Percentiles rank a stretch among this genome's conserved stretches.
phyloP scores from a whole-genome alignment of 2,888 invertebrate species.

The Chymomyza procnemis region DNA sequence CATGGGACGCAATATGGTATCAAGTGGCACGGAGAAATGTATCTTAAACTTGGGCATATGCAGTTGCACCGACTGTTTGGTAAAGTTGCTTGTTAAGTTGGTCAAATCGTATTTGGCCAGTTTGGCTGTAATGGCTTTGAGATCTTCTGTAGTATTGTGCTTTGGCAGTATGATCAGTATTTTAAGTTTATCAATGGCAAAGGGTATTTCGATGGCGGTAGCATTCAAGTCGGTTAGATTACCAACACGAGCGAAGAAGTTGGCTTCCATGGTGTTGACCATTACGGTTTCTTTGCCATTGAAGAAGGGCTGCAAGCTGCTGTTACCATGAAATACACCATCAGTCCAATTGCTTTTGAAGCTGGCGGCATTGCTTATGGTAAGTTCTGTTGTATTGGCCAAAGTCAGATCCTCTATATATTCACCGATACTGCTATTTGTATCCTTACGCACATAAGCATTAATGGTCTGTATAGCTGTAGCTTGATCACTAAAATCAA shows the following conservation, averaged over 20 bases:
- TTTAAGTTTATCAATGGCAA: not conserved
- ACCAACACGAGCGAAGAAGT: not conserved
- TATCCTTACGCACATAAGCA: not conserved
- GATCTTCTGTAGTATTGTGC: not conserved
- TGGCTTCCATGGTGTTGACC: not conserved
- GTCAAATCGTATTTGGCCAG: not conserved
- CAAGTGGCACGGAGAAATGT: not conserved
- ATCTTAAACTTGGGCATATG: not conserved
- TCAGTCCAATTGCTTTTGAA: not conserved
- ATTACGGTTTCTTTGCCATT: not conserved
- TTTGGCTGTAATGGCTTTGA: not conserved
- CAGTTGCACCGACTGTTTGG: not conserved
- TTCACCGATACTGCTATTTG: not conserved
- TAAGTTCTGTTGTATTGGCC: not conserved
- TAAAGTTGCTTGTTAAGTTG: not conserved
- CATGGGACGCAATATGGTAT: not conserved
- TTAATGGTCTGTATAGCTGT: not conserved
- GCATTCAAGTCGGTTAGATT: not conserved
- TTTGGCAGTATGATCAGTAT: not conserved
- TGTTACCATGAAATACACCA: not conserved
- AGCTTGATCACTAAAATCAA: not conserved
- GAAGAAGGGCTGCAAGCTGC: not conserved
- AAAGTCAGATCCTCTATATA: not conserved
- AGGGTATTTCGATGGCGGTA: not conserved
- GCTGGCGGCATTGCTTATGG: not conserved